Evolutionary conservation across 2,113 vertebrate genomes (phyloP).

Genomic region (Aspiorhynchus laticeps): DNA sequence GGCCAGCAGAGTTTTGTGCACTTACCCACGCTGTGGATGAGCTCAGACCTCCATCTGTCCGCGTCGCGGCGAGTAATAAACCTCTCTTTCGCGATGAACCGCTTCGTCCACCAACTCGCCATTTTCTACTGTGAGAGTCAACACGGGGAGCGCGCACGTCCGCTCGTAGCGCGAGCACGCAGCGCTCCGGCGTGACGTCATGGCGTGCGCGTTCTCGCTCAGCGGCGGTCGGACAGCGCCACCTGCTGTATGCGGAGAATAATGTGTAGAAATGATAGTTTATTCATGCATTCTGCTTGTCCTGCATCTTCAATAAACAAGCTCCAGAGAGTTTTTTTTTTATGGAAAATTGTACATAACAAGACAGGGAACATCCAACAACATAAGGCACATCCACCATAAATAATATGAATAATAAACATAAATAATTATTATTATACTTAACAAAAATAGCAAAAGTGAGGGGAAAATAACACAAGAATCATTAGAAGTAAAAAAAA

Average conservation of each 20-base stretch:
- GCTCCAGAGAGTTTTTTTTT: no score
- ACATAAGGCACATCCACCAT: no score
- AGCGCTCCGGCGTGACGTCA: neutral
- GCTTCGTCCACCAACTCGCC: slow-evolving; percentile 91
- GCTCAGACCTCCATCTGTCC: slow-evolving; percentile 90
- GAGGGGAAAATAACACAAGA: no score
- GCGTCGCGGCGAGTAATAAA: slow-evolving; percentile 91
- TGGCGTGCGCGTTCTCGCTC: neutral
- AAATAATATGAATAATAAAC: no score
- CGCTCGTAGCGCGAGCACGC: slow-evolving; percentile 41
- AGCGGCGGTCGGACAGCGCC: neutral
- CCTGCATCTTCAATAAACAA: no score
- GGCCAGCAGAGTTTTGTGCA: neutral
- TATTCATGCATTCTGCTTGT: no score
- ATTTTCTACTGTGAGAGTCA: slow-evolving; percentile 84
- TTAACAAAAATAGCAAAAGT: no score
- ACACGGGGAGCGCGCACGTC: slow-evolving; percentile 78
- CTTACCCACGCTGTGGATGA: slow-evolving; percentile 94
- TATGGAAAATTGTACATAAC: no score
- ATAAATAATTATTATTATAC: no score
- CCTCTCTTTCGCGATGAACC: slow-evolving; percentile 89
- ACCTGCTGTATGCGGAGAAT: neutral
- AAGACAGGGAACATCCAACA: no score
- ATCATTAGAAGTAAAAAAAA: no score
- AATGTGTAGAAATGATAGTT: neutral